Conservation (phyloP, 2,888 invertebrate genomes). For the Agrochola macilenta region DNA sequence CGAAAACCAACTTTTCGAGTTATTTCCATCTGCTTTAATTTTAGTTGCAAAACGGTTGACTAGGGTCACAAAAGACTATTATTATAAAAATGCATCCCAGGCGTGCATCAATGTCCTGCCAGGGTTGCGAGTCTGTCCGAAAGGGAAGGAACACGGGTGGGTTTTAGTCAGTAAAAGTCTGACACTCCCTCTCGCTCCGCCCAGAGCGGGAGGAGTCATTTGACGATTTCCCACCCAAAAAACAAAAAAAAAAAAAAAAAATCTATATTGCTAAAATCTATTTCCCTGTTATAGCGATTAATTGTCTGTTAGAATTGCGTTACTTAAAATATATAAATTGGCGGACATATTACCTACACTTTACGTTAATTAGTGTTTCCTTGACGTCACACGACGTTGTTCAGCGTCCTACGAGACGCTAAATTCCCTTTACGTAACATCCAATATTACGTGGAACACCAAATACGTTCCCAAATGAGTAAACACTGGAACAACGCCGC, state of each 20-base stretch:
- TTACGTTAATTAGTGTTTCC: neutral
- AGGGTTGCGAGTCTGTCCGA: too few species aligned
- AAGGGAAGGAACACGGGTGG: too few species aligned
- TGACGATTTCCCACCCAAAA: too few species aligned
- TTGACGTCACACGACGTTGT: neutral
- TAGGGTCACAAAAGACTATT: neutral
- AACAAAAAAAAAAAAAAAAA: too few species aligned
- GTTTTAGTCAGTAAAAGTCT: too few species aligned
- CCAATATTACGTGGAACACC: neutral
- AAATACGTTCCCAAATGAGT: constrained; percentile 2
- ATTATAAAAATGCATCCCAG: neutral
- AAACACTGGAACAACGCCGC: constrained; percentile 8
- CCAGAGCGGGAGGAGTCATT: too few species aligned
- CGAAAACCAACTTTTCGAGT: neutral
- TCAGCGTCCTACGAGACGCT: neutral
- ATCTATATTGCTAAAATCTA: too few species aligned
- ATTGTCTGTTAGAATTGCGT: neutral
- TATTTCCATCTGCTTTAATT: neutral
- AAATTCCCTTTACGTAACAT: neutral
- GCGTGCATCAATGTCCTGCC: too few species aligned
- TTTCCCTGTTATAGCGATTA: neutral
- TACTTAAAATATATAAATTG: neutral
- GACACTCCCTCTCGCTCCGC: too few species aligned
- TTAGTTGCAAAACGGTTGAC: neutral
- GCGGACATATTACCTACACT: too few species aligned